Base-by-base conservation (phyloP, 2,888 invertebrate genomes). In the Agelastica alni region DNA sequence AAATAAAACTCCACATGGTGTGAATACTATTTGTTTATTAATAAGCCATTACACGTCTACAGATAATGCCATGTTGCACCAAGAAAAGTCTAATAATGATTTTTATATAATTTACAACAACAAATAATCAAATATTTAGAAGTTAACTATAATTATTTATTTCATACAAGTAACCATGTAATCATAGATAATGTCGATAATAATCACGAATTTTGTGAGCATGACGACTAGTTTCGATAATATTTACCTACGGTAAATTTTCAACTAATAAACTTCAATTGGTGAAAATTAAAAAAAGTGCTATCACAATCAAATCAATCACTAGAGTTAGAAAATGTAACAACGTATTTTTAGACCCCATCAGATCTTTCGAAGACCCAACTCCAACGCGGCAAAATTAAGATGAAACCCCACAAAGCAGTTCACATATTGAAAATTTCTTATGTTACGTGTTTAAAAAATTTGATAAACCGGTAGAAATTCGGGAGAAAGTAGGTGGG, bases 191-290 rank as follows among this genome's bases (percentile, higher is more conserved):
- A 47, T 47, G 18, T 17, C 30, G 12, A 30, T 47, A 47, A 18
- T 30, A 63, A 68, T 69, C 66, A 67, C 65, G 61, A 66, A 64
- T 62, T 65, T 62, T 67, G 69, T 70, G 70, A 70, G 69, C 67
- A 63, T 63, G 62, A 67, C 65, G 65, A 57, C 56, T 60, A 53
- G 18, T 41, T 63, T 63, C 61, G 53, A n/a, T n/a, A n/a, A n/a
- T n/a, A n/a, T n/a, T n/a, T 66, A 66, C 65, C 64, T 67, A 67
- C 63, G 66, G 59, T 59, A 57, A 58, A 54, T 4, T 18, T 34
- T 20, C 46, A 44, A 48, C 31, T 54, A 47, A 61, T 47, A 56
- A 42, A 46, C 42, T 49, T 39, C n/a, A 37, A 53, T 54, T 53
- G 55, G 59, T 59, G 59, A 37, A 55, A 56, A 48, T 48, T 20